Percentiles rank a stretch among this genome's conserved stretches.
Conservation (phyloP, 1,140 invertebrate species). For the Drosophila repletoides region DNA sequence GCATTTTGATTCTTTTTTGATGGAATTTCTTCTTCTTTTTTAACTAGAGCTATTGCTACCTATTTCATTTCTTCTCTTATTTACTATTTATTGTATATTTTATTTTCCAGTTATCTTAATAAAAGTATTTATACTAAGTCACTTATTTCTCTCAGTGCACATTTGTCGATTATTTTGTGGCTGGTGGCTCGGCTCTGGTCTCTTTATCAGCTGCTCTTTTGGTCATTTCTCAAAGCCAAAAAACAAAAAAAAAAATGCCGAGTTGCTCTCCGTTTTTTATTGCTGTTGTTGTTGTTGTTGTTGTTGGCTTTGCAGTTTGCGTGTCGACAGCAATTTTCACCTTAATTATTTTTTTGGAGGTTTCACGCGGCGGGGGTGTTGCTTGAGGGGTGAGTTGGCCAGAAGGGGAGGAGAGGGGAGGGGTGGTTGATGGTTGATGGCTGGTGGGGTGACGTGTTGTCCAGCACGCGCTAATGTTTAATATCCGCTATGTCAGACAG, state of each 20-base stretch:
- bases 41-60: too few relatives aligned
- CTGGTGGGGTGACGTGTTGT: slow-evolving; percentile 42
- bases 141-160: too few relatives aligned
- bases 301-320: slow-evolving; percentile 49
- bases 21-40: too few relatives aligned
- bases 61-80: too few relatives aligned
- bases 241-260: slow-evolving; percentile 18
- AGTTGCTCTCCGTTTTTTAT: slow-evolving; percentile 19
- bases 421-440: too few relatives aligned
- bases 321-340: slow-evolving; percentile 80
- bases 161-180: neutral
- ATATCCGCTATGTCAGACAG: slow-evolving; percentile 71
- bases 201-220: slow-evolving; percentile 57
- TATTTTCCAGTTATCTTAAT: too few relatives aligned
- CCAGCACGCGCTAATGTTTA: slow-evolving; percentile 79
- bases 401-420: slow-evolving; percentile 12
- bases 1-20: too few relatives aligned
- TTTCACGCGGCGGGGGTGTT: neutral
- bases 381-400: too few relatives aligned
- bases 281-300: slow-evolving; percentile 22
- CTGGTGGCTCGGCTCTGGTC: neutral
- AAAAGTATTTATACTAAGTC: too few relatives aligned
- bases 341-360: slow-evolving; percentile 76
- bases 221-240: slow-evolving; percentile 62
- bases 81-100: too few relatives aligned